Base-by-base conservation (phyloP, 1,140 invertebrate genomes). In the Diuraphis noxia region DNA sequence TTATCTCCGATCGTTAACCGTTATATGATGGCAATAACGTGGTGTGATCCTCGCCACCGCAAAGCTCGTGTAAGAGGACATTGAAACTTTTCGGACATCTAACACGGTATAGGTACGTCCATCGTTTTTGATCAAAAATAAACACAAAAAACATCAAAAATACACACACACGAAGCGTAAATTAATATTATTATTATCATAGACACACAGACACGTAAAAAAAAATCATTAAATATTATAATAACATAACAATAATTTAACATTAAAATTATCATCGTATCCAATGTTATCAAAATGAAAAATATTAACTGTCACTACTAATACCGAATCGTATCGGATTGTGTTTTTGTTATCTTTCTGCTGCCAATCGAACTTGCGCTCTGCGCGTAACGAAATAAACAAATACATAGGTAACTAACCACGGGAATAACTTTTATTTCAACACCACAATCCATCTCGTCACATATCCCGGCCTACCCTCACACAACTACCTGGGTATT, bases 371-470 rank as follows among this genome's bases (percentile, higher is more conserved):
- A 5, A 84, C 41, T 19, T 6, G 43, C n/a, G 25, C 2, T 23
- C 19, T 23, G 2, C 2, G 7, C n/a, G 2, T n/a, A 49, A 86
- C 84, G 41, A 49, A 86, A 86, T 86, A 86, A 86, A 86, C 41
- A 86, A 86, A 86, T n/a, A 49, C 84, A 86, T 86, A 86, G 49
- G 49, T 86, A 86, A 86, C 84, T 86, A 36, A 86, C 41, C 84
- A 0, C 43, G 43, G 84, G 21, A 43, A n/a, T 49, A 86, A 86
- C 84, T 86, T 86, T 86, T 86, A 86, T 86, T 86, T 49, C 36
- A 86, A 36, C 56, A 72, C 84, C 82, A 36, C 72, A 34, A 36
- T 79, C 34, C n/a, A 34, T 8, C 82, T 19, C 30, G n/a, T 49
- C 34, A n/a, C 82, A 21, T 10, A 40, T 23, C 1, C 17, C 41